A percentile compares a stretch with the other conserved stretches of the same genome.
These are phyloP conservation scores for Drosophila murphyi DNA, from an alignment of 1,140 invertebrate genomes.

Conservation along the genomic window DNA sequence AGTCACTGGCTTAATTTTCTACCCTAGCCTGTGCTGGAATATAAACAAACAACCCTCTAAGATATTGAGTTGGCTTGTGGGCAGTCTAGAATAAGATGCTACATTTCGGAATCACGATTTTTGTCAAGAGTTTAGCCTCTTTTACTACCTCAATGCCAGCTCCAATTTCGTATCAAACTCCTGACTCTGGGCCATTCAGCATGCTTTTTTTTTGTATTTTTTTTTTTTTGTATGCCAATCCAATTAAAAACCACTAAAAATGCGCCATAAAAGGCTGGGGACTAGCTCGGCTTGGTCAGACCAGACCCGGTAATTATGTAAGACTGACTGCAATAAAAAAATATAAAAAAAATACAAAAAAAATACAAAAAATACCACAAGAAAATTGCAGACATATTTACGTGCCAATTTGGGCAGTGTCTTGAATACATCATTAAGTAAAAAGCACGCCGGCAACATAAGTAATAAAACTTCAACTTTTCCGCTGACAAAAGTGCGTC, in stretches of 20 bases:
- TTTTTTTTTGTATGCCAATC: slow-evolving; percentile 22
- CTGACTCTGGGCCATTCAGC: background rate
- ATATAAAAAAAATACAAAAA: slow-evolving; percentile 24
- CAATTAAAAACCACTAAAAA: slow-evolving; percentile 51
- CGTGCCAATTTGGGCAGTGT: slow-evolving; percentile 34
- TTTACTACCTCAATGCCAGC: slow-evolving; percentile 19
- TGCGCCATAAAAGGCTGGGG: slow-evolving; percentile 32
- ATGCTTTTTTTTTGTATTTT: too few relatives aligned
- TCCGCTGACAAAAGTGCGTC: slow-evolving; percentile 7
- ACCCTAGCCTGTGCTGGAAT: background rate
- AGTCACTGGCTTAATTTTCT: too few relatives aligned
- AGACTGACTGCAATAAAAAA: slow-evolving; percentile 27
- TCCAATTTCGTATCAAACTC: slow-evolving; percentile 1
- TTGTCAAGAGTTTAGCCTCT: slow-evolving; percentile 17
- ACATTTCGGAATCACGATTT: slow-evolving; percentile 24
- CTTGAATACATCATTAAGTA: slow-evolving; percentile 37
- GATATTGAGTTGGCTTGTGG: background rate
- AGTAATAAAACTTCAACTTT: slow-evolving; percentile 24
- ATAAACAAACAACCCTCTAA: slow-evolving; percentile 1
- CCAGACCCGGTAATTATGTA: slow-evolving; percentile 49
- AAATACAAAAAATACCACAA: slow-evolving; percentile 14
- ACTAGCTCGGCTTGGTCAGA: background rate
- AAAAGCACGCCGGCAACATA: slow-evolving; percentile 13
- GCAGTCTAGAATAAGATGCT: slow-evolving; percentile 14
- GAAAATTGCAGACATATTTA: slow-evolving; percentile 42